Conservation (phyloP, 2,113 vertebrate species). For the Seriola rivoliana region DNA sequence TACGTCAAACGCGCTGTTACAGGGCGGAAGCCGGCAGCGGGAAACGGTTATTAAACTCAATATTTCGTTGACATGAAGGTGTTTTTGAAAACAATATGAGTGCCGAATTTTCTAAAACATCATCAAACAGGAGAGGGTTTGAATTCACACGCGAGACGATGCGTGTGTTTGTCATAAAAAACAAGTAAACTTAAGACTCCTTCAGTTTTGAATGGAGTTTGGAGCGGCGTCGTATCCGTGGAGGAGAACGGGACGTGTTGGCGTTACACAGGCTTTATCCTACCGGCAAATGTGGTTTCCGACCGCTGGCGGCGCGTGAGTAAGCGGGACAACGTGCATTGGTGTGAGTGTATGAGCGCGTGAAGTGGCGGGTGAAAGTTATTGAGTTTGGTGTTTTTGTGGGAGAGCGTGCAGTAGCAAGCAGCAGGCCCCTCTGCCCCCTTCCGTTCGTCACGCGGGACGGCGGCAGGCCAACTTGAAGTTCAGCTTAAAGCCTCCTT, state of each 20-base stretch:
- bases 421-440: conserved; percentile 18
- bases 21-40: conserved; percentile 52
- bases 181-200: neutral
- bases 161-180: neutral
- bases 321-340: conserved; percentile 26
- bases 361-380: conserved; percentile 54
- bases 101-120: conserved; percentile 40
- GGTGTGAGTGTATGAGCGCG: conserved; percentile 13
- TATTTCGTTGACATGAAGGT: neutral
- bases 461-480: conserved; percentile 78
- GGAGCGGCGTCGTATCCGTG: conserved; percentile 2
- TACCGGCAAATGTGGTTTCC: conserved; percentile 18
- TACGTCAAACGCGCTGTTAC: neutral
- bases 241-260: conserved; percentile 1
- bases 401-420: neutral
- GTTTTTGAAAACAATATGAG: accelerated
- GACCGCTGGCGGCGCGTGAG: conserved; percentile 35
- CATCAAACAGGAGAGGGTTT: accelerated
- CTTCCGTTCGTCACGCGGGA: conserved; percentile 48
- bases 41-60: conserved; percentile 17
- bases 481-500: conserved; percentile 65
- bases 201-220: conserved; percentile 32
- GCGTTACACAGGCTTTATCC: neutral
- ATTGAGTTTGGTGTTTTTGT: conserved; percentile 21
- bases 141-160: neutral